Conservation (phyloP, 2,113 vertebrate species). For the Lophura nycthemera region DNA sequence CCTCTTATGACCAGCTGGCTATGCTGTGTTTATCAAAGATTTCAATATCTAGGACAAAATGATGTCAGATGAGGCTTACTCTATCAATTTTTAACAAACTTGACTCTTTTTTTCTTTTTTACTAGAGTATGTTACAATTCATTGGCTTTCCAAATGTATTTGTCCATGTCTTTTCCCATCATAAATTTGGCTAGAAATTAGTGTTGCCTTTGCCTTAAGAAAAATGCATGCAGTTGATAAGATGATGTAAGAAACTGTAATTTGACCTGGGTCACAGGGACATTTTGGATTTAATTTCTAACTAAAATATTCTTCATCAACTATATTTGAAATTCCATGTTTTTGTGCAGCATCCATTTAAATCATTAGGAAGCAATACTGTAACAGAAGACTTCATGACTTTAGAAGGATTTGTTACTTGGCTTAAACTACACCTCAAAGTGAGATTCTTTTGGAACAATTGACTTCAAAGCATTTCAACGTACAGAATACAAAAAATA, state of each 20-base stretch:
- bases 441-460: background rate
- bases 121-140: rapidly evolving
- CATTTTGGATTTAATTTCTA: background rate
- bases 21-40: background rate
- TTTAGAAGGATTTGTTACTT: constrained; percentile 12
- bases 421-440: background rate
- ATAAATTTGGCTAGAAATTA: background rate
- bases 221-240: background rate
- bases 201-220: background rate
- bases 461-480: constrained; percentile 9
- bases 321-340: background rate
- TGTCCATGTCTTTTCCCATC: background rate
- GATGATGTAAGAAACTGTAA: background rate
- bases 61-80: background rate
- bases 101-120: too few species aligned
- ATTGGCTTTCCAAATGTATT: background rate
- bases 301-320: background rate
- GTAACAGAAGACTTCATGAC: background rate
- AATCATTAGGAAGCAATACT: background rate
- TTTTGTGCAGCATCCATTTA: background rate
- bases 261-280: background rate
- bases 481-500: background rate
- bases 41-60: background rate
- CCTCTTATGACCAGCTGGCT: background rate
- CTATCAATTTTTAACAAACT: background rate